A percentile compares a stretch with the other conserved stretches of the same genome.
Evolutionary conservation across 2,113 vertebrate genomes (phyloP).

Genomic region (Sylvia atricapilla): DNA sequence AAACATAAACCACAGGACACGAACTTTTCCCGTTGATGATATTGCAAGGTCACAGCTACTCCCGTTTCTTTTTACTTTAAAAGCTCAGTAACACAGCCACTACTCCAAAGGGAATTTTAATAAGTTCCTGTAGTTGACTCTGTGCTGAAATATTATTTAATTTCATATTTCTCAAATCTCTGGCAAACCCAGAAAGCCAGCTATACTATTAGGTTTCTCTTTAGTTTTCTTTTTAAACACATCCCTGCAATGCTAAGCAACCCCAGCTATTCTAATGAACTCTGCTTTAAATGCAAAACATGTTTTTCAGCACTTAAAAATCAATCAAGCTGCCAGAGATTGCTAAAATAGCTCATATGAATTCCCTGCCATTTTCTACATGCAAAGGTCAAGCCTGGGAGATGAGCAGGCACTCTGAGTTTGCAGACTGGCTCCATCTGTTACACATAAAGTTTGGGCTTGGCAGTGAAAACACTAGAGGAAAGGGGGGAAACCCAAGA

Average conservation of each 20-base stretch:
- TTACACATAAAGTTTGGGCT: slow-evolving; percentile 27
- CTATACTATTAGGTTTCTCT: not conserved
- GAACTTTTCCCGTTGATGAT: not conserved
- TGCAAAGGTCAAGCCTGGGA: slow-evolving; percentile 18
- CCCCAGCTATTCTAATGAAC: not conserved
- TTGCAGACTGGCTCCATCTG: slow-evolving; percentile 37
- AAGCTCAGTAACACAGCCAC: not conserved
- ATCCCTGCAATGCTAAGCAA: not conserved
- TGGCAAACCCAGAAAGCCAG: not conserved
- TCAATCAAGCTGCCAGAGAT: not conserved
- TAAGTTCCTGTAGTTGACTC: not conserved
- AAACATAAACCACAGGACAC: not conserved
- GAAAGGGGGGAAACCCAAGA: not conserved
- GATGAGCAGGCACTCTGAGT: slow-evolving; percentile 26
- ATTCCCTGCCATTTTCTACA: slow-evolving; percentile 19
- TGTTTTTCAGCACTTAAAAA: slow-evolving; percentile 27
- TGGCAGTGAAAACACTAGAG: slow-evolving; percentile 10
- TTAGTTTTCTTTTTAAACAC: slow-evolving; percentile 9
- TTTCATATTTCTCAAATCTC: not conserved
- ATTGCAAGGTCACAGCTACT: not conserved
- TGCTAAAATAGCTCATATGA: slow-evolving; percentile 17
- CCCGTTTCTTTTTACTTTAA: not conserved
- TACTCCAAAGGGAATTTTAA: not conserved
- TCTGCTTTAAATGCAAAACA: slow-evolving; percentile 38
- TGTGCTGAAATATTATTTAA: not conserved